Base-by-base conservation (phyloP, 2,113 vertebrate species). In the Haemorhous mexicanus region DNA sequence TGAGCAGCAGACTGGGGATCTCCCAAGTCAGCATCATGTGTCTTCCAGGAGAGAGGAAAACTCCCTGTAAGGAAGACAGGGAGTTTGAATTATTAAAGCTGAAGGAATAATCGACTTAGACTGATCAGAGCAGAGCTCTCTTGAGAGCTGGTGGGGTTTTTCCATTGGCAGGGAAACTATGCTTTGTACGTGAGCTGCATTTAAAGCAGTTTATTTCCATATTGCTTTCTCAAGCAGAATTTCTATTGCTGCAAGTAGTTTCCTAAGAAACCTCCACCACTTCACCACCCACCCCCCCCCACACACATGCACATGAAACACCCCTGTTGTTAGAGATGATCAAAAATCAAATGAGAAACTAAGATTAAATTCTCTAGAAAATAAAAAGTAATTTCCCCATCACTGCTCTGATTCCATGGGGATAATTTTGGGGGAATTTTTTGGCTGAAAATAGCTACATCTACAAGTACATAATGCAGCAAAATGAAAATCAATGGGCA, bases 161-260 rank as follows among this genome's bases (percentile, higher is more conserved):
- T 95, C 96, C 95, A 73, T 66, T 53, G 69, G 72, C 84, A 90
- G 83, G 75, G 59, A 88, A 67, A 94, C 86, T 46, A 49, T 16
- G 3, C 62, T 44, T 44, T 49, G 35, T 76, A 94, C 8, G 15
- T 92, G 89, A 67, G 55, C 75, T 59, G 89, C 90, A 90, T 92
- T 84, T 84, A 67, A 95, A 91, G 33, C 49, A 92, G 88, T 35
- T 78, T 37, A 83, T 97, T 97, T 97, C 70, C 88, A 89, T 94
- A 92, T 49, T 90, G 79, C 89, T 63, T 69, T 90, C 85, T 87
- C 78, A 87, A 87, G 83, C 88, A 67, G 69, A 94, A 94, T 95
- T 95, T 91, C 58, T 86, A 79, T 67, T 53, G 75, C 56, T 0
- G 9, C 70, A 93, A 78, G 66, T 78, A 43, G 74, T 96, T 61